Conservation (phyloP, 2,888 invertebrate species). For the Agonopterix subpropinquella region DNA sequence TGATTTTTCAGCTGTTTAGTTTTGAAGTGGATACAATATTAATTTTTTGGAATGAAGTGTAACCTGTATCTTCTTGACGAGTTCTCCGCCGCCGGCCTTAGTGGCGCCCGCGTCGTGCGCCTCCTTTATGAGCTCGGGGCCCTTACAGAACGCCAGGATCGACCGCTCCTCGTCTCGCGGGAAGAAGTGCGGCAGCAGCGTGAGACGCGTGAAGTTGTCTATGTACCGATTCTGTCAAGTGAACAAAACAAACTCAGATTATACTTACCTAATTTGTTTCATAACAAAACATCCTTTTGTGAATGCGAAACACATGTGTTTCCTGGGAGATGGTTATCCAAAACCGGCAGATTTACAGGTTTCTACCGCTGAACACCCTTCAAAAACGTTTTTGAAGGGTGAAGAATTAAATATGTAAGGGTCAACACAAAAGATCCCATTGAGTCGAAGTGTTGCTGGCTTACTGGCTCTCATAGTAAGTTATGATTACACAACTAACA, state of each 20-base stretch:
- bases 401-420: too few species aligned
- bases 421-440: too few species aligned
- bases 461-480: too few species aligned
- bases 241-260: neutral
- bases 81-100: slow-evolving; percentile 81
- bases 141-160: slow-evolving; percentile 85
- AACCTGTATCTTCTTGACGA: slow-evolving; percentile 85
- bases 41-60: neutral
- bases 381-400: too few species aligned
- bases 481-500: too few species aligned
- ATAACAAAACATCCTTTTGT: too few species aligned
- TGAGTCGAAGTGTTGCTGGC: too few species aligned
- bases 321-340: too few species aligned
- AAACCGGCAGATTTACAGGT: too few species aligned
- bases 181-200: slow-evolving; percentile 81
- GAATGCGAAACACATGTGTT: too few species aligned
- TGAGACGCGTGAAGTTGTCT: slow-evolving; percentile 81
- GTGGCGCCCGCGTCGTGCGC: slow-evolving; percentile 83
- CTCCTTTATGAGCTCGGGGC: slow-evolving; percentile 72
- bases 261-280: too few species aligned
- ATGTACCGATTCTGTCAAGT: slow-evolving; percentile 77
- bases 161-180: slow-evolving; percentile 80
- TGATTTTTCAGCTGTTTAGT: neutral
- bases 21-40: neutral
- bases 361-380: too few species aligned